Evolutionary conservation across 2,113 vertebrate genomes (phyloP).

Genomic region (Phycodurus eques): DNA sequence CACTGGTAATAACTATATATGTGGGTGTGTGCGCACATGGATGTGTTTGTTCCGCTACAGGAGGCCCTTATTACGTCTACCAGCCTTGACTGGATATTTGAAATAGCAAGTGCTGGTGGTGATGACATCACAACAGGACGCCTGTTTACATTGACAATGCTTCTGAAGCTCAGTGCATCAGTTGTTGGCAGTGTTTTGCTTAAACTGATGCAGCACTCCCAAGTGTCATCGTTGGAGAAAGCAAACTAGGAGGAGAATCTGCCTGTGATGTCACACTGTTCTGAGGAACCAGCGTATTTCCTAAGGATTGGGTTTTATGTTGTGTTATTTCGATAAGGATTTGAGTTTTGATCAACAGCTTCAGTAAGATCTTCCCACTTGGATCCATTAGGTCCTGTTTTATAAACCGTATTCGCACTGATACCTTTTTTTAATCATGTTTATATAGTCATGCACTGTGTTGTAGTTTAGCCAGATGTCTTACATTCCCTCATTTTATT

Average conservation of each 20-base stretch:
- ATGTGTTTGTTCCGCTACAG: slow-evolving; percentile 37
- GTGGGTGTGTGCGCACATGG: background rate
- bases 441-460: slow-evolving; percentile 69
- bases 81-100: slow-evolving; percentile 52
- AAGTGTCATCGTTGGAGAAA: background rate
- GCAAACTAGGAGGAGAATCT: background rate
- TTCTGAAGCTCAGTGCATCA: slow-evolving; percentile 18
- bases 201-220: slow-evolving; percentile 1
- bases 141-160: slow-evolving; percentile 22
- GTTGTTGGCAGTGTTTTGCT: slow-evolving; percentile 1
- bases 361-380: slow-evolving; percentile 16
- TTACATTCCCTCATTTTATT: slow-evolving; percentile 39
- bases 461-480: slow-evolving; percentile 28
- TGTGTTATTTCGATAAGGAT: background rate
- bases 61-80: slow-evolving; percentile 70
- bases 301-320: background rate
- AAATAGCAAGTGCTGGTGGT: background rate
- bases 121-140: slow-evolving; percentile 3
- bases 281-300: background rate
- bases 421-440: slow-evolving; percentile 51
- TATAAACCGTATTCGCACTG: slow-evolving; percentile 62
- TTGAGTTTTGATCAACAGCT: background rate
- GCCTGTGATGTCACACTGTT: background rate
- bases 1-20: background rate
- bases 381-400: slow-evolving; percentile 21